Evolutionary conservation across 2,113 vertebrate species (phyloP).

Genomic region (Crotalus horridus): DNA sequence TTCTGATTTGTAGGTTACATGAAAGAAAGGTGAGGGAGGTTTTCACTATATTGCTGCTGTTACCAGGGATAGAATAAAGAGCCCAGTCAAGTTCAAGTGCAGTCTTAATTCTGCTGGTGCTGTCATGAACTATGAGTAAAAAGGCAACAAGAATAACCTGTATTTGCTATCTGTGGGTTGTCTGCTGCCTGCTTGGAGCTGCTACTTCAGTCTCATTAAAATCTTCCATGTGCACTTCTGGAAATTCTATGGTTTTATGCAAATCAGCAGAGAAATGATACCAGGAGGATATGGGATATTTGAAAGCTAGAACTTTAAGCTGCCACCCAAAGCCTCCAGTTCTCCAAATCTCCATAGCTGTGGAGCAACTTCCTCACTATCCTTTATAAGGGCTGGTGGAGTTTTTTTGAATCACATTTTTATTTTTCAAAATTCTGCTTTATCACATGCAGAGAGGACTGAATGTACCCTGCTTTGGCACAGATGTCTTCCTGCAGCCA

Average conservation of each 20-base stretch:
- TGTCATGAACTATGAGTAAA: neutral
- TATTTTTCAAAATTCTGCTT: neutral
- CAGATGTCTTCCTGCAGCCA: neutral
- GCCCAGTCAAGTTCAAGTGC: neutral
- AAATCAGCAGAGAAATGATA: neutral
- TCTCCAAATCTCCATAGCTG: neutral
- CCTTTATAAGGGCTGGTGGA: neutral
- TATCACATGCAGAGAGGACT: neutral
- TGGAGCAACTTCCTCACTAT: neutral
- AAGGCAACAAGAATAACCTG: neutral
- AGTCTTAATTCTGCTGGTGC: neutral
- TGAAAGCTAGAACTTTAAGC: neutral
- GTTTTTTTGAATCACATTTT: neutral
- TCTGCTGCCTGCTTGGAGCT: neutral
- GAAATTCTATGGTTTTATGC: neutral
- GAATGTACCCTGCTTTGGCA: conserved; percentile 19
- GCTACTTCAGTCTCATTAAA: neutral
- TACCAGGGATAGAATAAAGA: neutral
- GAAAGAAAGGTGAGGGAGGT: neutral
- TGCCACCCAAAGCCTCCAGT: neutral
- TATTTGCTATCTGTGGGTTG: neutral
- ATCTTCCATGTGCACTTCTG: neutral
- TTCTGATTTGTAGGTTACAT: neutral
- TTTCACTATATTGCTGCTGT: neutral
- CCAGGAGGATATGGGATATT: neutral